These are phyloP conservation scores for Rana temporaria DNA, from an alignment of 2,113 vertebrate genomes.

Conservation along the genomic window DNA sequence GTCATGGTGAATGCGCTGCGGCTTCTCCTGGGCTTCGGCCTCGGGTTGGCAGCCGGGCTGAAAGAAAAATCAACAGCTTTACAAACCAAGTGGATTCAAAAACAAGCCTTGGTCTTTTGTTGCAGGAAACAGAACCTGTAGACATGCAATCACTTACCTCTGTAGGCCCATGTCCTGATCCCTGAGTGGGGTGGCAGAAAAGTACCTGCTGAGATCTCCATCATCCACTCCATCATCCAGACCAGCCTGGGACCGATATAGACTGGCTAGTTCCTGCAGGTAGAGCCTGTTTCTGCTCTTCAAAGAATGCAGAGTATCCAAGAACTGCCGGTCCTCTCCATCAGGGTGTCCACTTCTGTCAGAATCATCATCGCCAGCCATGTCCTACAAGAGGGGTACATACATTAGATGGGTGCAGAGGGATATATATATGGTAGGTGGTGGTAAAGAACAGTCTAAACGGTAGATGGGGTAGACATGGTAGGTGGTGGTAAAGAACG, in stretches of 20 bases:
- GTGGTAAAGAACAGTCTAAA: too few species aligned
- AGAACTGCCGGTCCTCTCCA: conserved; percentile 61
- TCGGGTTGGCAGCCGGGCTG: not conserved
- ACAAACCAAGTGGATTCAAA: not conserved
- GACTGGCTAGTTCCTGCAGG: conserved; percentile 67
- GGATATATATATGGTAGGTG: too few species aligned
- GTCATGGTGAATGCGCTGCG: conserved; percentile 71
- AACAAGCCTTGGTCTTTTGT: too few species aligned
- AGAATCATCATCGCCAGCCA: too few species aligned
- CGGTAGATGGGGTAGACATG: too few species aligned
- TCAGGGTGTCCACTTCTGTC: not conserved
- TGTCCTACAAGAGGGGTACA: too few species aligned
- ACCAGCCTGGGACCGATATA: conserved; percentile 65
- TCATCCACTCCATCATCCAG: conserved; percentile 62
- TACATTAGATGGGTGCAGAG: too few species aligned
- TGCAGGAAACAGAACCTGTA: not conserved
- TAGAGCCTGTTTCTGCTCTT: conserved; percentile 66
- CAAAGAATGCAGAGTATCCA: conserved; percentile 65
- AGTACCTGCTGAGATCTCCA: conserved; percentile 65
- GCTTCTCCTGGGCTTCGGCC: conserved; percentile 63
- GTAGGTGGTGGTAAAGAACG: too few species aligned
- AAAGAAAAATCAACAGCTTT: not conserved
- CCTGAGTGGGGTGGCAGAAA: conserved; percentile 70
- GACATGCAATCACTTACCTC: conserved; percentile 63
- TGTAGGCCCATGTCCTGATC: conserved; percentile 62